Evolutionary conservation across 2,888 invertebrate species (phyloP), one percentile per base, ranked within the genome.

Genomic region (Acleris sparsana): DNA sequence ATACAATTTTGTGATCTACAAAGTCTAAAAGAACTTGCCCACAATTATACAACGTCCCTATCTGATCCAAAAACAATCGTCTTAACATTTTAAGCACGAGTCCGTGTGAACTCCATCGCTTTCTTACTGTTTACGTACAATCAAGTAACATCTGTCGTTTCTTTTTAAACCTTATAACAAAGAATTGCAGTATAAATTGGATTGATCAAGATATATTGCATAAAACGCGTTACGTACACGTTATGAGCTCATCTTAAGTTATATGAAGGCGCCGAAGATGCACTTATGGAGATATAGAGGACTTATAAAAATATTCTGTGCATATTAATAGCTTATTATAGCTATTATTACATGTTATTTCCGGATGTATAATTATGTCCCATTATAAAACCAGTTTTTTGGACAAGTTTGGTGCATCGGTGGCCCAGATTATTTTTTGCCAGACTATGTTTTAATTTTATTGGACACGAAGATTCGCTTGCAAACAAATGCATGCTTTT

Each of bases 251-350:
- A 43, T 58, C 48, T 58, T 18, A n/a, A 39, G 39, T 48, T 58
- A 55, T 51, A n/a, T 62, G 29, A 55, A 56, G 56, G 64, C 44
- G 51, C 56, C 52, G 53, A 70, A 69, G 68, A 70, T 66, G 68
- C 66, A 67, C 62, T 67, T 62, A 62, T 71, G 67, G 72, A 46
- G 43, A 51, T 65, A 22, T 4, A 51, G 22, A 60, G 60, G 60
- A 29, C 44, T 44, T 43, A 49, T 55, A 64, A 60, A 56, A 51
- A 43, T 20, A 25, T 17, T 29, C 60, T 65, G 44, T n/a, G 17
- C 46, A 57, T 57, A 46, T 46, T 55, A 43, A 43, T 43, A 5
- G 43, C 3, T 22, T 9, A 43, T 55, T 55, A 55, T 43, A 46
- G 13, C 13, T 39, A 39, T 39, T 39, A 13, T 13, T 39, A 39